Evolutionary conservation across 2,888 invertebrate species (phyloP).

Genomic region (Aphodius granarius): DNA sequence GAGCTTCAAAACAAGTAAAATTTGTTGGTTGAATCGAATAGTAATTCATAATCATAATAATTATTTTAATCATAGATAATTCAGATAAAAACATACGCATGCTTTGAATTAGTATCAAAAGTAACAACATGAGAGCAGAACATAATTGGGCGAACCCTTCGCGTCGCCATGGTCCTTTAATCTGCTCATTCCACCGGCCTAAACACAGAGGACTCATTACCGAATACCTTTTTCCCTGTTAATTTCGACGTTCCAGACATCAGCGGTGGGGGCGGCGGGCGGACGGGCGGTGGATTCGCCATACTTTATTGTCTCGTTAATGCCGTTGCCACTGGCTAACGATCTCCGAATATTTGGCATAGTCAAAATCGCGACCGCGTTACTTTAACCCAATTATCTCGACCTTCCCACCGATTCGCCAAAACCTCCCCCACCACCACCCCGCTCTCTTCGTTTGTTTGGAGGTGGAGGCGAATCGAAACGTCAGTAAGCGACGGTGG

Average conservation of each 20-base stretch:
- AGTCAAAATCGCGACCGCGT: slow-evolving; percentile 5
- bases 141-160: background rate
- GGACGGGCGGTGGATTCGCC: background rate
- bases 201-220: background rate
- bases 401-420: background rate
- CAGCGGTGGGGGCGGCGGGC: too few species aligned
- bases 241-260: background rate
- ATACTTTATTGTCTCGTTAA: slow-evolving; percentile 2
- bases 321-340: slow-evolving; percentile 3
- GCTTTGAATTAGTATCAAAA: background rate
- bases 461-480: background rate
- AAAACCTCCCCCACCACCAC: background rate
- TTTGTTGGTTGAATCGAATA: too few species aligned
- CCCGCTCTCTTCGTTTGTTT: background rate
- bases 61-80: too few species aligned
- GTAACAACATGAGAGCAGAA: background rate
- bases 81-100: background rate
- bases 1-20: too few species aligned
- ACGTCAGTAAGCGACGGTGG: background rate
- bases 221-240: background rate
- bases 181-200: background rate
- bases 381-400: slow-evolving; percentile 12
- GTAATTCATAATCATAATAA: too few species aligned
- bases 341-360: slow-evolving; percentile 11
- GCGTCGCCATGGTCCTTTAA: background rate